Base-by-base conservation (phyloP, 2,888 invertebrate genomes). In the Pachydiplax longipennis region DNA sequence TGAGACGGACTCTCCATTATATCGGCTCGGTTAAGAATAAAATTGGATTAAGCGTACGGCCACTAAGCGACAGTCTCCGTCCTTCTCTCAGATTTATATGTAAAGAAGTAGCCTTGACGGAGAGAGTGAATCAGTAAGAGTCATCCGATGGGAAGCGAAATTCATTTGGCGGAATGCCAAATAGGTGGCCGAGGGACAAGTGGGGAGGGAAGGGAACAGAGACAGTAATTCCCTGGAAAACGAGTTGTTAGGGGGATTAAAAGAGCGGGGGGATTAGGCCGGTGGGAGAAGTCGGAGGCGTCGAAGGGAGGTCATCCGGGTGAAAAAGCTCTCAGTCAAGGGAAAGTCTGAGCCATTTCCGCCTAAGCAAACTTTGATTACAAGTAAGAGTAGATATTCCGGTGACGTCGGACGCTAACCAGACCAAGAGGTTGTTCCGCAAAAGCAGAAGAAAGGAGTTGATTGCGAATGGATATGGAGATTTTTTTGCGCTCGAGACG, bases 111-210 rank as follows among this genome's bases (percentile, higher is more conserved):
- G 65, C 65, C 25, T 61, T 15, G 61, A 37, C 61, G 65, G 35
- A 18, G 83, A 83, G 58, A 37, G 58, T 58, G 83, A 83, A 83
- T 58, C 83, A 61, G 53, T 83, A 22, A 83, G 83, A 58, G 53
- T 61, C 83, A 83, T 83, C 58, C 58, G 31, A 83, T 58, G 22
- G 83, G 83, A 83, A 35, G 22, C 35, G 18, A 83, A 83, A 83
- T 83, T 83, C 83, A 83, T 83, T 83, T 83, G 83, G 83, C 83
- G 2, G 58, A 58, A 22, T 58, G 58, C 83, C 83, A 83, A 83
- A 83, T 83, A 83, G 83, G 58, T 37, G 25, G 22, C 53, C 48
- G 48, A 53, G 37, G 58, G 31, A 25, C 15, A 44, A 82, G 44
- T 3, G 35, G 8, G 53, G 18, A 15, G n/a, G 0, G n/a, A 2